These are phyloP conservation scores for Botia almorhae DNA, from an alignment of 2,797 vertebrate genomes.

Conservation along the genomic window DNA sequence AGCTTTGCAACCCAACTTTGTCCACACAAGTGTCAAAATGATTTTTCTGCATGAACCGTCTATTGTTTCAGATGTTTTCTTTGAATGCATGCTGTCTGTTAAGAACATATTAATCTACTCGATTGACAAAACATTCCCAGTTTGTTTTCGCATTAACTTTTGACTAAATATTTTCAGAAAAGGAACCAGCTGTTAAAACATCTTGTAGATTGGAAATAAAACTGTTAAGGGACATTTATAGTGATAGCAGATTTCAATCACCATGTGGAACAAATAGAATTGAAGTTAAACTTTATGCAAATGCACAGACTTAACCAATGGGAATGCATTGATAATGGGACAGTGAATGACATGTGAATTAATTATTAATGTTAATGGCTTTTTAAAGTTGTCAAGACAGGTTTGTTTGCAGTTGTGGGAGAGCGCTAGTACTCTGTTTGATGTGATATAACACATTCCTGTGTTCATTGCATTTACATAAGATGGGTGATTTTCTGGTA, in stretches of 20 bases:
- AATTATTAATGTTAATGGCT: too few species aligned
- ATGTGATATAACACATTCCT: constrained; percentile 2
- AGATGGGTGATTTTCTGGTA: constrained; percentile 16
- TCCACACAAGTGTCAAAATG: neutral
- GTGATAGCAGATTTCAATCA: neutral
- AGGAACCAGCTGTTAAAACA: neutral
- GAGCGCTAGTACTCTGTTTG: neutral
- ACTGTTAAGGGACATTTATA: neutral
- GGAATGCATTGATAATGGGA: neutral
- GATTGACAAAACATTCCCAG: constrained; percentile 8
- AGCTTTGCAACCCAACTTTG: neutral
- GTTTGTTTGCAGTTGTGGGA: constrained; percentile 8
- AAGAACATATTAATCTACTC: neutral
- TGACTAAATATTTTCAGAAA: neutral
- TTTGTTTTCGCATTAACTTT: neutral
- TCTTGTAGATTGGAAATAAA: neutral
- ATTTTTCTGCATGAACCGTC: neutral
- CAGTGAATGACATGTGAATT: neutral
- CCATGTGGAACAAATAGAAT: neutral
- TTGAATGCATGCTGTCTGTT: constrained; percentile 18
- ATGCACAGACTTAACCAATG: neutral
- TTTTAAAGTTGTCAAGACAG: neutral
- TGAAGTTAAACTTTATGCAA: neutral
- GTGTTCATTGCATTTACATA: constrained; percentile 3
- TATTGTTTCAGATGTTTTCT: constrained; percentile 11